A percentile compares a stretch with the other conserved stretches of the same genome.
phyloP scores from a whole-genome alignment of 2,888 invertebrate species.

The Margaritifera margaritifera region DNA sequence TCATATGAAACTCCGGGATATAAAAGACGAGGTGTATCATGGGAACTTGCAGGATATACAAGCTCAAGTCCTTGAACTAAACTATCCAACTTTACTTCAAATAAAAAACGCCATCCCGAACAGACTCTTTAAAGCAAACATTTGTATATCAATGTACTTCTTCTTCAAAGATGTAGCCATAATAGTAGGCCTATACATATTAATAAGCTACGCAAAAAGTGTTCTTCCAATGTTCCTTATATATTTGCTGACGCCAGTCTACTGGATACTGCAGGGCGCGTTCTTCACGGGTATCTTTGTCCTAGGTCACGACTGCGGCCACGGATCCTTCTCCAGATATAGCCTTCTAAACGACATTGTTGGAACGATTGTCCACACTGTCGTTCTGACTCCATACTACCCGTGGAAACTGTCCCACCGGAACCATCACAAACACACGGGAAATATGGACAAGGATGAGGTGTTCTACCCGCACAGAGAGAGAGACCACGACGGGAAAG shows the following conservation, averaged over 20 bases:
- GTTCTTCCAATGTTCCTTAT: constrained; percentile 20
- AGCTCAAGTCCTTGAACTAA: not conserved
- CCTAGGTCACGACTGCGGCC: constrained; percentile 68
- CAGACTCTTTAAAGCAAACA: constrained; percentile 58
- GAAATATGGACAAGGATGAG: constrained; percentile 69
- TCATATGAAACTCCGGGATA: too few relatives aligned
- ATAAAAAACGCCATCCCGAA: constrained; percentile 62
- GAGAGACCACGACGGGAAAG: constrained; percentile 27
- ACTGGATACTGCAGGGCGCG: constrained; percentile 66
- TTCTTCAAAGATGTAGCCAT: constrained; percentile 55
- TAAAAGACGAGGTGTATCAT: too few relatives aligned
- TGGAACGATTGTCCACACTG: constrained; percentile 60
- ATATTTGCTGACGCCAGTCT: constrained; percentile 43
- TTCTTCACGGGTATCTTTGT: constrained; percentile 66
- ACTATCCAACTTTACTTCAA: constrained; percentile 62
- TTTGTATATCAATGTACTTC: constrained; percentile 59
- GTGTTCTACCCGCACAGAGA: constrained; percentile 66
- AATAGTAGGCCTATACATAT: constrained; percentile 39
- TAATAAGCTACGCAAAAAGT: constrained; percentile 16
- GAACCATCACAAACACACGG: constrained; percentile 67
- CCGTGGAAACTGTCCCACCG: constrained; percentile 68
- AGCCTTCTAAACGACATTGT: constrained; percentile 58
- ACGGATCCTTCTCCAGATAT: constrained; percentile 64
- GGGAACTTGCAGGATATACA: too few relatives aligned
- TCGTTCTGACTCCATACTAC: constrained; percentile 65